phyloP scores from a whole-genome alignment of 1,140 invertebrate genomes.

The Drosophila tsacasi region DNA sequence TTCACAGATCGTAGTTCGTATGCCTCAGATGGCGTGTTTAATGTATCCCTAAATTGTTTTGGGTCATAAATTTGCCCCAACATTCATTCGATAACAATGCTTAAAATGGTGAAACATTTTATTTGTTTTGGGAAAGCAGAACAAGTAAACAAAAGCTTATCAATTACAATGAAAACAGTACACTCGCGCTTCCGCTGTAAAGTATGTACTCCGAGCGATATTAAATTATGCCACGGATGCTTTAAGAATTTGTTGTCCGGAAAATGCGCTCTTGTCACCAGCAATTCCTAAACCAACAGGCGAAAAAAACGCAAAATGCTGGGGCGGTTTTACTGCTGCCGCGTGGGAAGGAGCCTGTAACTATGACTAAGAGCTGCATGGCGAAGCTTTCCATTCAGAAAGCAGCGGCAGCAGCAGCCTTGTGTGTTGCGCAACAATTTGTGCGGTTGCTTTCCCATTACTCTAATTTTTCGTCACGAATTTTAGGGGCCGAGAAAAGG shows the following conservation, averaged over 20 bases:
- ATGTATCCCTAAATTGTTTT: background rate
- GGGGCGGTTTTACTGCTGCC: slow-evolving; percentile 16
- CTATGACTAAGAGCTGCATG: slow-evolving; percentile 5
- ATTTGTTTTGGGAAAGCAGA: slow-evolving; percentile 14
- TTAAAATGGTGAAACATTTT: slow-evolving; percentile 2
- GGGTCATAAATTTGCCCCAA: slow-evolving; percentile 4
- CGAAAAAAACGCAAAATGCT: slow-evolving; percentile 17
- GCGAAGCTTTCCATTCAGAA: slow-evolving; percentile 10
- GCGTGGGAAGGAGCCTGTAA: slow-evolving; percentile 10
- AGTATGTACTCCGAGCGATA: background rate
- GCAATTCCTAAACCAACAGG: slow-evolving; percentile 32
- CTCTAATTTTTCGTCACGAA: slow-evolving; percentile 9
- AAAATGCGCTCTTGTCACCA: slow-evolving; percentile 23
- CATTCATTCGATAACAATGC: background rate
- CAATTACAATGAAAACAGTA: background rate
- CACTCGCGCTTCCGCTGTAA: background rate
- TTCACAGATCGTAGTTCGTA: background rate
- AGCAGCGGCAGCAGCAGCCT: background rate
- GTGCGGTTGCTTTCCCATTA: slow-evolving; percentile 3
- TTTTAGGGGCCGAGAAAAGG: background rate
- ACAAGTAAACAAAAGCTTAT: slow-evolving; percentile 23
- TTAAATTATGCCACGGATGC: slow-evolving; percentile 13
- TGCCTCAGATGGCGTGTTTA: background rate
- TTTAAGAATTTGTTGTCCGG: slow-evolving; percentile 11
- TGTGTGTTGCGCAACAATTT: slow-evolving; percentile 30